Base-by-base conservation (phyloP, 2,888 invertebrate species). In the Agrochola lychnidis region DNA sequence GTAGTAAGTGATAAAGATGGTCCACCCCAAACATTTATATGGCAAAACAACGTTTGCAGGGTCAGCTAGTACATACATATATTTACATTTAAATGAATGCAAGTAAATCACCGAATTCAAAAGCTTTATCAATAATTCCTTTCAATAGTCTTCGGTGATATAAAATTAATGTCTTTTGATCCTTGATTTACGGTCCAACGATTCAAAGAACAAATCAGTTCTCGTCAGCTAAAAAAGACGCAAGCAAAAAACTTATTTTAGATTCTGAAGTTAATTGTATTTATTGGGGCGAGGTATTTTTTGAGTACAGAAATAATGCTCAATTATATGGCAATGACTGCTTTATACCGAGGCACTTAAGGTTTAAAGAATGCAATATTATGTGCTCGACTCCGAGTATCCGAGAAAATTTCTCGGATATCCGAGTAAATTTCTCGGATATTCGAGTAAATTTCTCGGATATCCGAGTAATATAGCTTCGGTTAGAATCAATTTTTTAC, bases 171-270 rank as follows among this genome's bases (percentile, higher is more conserved):
- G 12, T 61, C 25, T 53, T 42, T 73, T 45, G 22, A 67, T 40
- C n/a, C 48, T 57, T 80, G 48, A 73, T 68, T 73, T 64, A 36
- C 10, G 7, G 53, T 57, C 10, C 36, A 25, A 73, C 22, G 48
- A 61, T 14, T 59, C n/a, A 45, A 51, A 36, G n/a, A 77, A 69
- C 10, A 30, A 62, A 67, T 78, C 42, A n/a, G 9, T 66, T 79
- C 22, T 40, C 6, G 3, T 64, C 4, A 48, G 25, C 45, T 16
- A 45, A 61, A 66, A 51, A n/a, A 16, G 12, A 10, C 16, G n/a
- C 30, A 22, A n/a, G 16, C 16, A 70, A 45, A 79, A 59, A 79
- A 12, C 14, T 3, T 40, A 78, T 42, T 51, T 67, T 22, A 14
- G 12, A 53, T 53, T 79, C n/a, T 40, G 45, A 53, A 45, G 7